phyloP scores from a whole-genome alignment of 92 coral and sea anemone species.

The Scolanthus callimorphus region DNA sequence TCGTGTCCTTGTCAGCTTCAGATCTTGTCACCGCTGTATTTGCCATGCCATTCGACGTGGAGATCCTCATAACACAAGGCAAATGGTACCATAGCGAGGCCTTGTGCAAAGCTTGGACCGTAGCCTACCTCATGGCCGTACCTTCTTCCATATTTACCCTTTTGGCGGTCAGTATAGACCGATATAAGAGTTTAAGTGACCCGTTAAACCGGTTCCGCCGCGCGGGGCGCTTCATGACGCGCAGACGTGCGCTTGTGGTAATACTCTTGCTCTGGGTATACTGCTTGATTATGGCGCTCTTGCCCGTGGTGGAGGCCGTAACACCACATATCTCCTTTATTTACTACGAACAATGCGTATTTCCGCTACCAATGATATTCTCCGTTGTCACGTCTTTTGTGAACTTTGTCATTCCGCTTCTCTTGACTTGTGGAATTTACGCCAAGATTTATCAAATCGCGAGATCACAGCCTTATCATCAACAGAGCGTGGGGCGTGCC shows the following conservation, averaged over 20 bases:
- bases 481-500: slow-evolving; percentile 27
- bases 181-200: slow-evolving; percentile 72
- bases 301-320: slow-evolving; percentile 49
- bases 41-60: slow-evolving; percentile 66
- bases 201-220: slow-evolving; percentile 53
- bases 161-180: slow-evolving; percentile 71
- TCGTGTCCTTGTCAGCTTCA: slow-evolving; percentile 49
- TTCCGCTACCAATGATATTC: slow-evolving; percentile 33
- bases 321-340: slow-evolving; percentile 2
- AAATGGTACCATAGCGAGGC: slow-evolving; percentile 55
- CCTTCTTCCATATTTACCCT: slow-evolving; percentile 70
- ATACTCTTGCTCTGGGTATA: slow-evolving; percentile 49
- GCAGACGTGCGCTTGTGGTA: slow-evolving; percentile 34
- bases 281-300: slow-evolving; percentile 43
- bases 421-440: slow-evolving; percentile 45
- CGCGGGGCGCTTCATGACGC: slow-evolving; percentile 58
- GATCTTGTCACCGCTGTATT: slow-evolving; percentile 43
- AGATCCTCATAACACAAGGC: slow-evolving; percentile 43
- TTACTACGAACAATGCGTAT: slow-evolving; percentile 25
- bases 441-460: slow-evolving; percentile 55
- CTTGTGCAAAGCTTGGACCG: slow-evolving; percentile 54
- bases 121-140: slow-evolving; percentile 41
- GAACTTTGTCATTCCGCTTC: slow-evolving; percentile 44
- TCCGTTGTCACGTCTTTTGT: slow-evolving; percentile 30
- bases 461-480: slow-evolving; percentile 35